phyloP scores from a whole-genome alignment of 2,113 vertebrate genomes.

The Epinephelus cyanopodus region DNA sequence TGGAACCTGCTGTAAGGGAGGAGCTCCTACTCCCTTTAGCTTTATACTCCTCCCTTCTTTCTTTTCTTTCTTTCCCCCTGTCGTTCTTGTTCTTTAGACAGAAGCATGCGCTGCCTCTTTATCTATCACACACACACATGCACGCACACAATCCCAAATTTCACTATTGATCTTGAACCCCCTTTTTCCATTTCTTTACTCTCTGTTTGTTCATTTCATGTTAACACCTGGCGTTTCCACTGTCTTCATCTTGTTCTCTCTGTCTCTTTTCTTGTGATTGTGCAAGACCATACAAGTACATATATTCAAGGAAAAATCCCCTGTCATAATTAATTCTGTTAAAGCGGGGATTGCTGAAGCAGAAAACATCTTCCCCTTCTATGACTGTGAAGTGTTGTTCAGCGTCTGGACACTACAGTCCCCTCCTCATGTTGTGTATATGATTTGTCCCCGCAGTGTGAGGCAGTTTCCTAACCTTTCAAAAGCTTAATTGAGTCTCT shows the following conservation, averaged over 20 bases:
- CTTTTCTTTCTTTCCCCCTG: conserved; percentile 53
- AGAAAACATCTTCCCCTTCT: neutral
- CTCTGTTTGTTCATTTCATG: conserved; percentile 17
- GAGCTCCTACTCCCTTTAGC: conserved; percentile 68
- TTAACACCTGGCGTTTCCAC: conserved; percentile 20
- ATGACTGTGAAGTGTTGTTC: neutral
- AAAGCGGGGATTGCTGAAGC: conserved; percentile 34
- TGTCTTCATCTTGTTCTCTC: conserved; percentile 32
- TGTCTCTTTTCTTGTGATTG: conserved; percentile 44
- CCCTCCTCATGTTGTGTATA: conserved; percentile 39
- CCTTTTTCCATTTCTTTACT: conserved; percentile 13
- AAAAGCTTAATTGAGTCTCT: conserved; percentile 85
- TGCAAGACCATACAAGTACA: conserved; percentile 77
- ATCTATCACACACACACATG: conserved; percentile 7
- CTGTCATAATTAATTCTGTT: conserved; percentile 46
- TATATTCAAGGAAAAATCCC: conserved; percentile 56
- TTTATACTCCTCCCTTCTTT: conserved; percentile 64
- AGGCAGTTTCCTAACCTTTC: conserved; percentile 76
- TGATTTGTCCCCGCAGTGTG: conserved; percentile 53
- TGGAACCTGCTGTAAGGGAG: conserved; percentile 84
- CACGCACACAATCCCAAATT: conserved; percentile 10
- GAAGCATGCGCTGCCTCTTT: conserved; percentile 22
- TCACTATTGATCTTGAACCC: conserved; percentile 19
- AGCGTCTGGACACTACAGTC: conserved; percentile 44
- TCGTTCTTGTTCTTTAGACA: conserved; percentile 60